Evolutionary conservation across 2,113 vertebrate genomes (phyloP), one percentile per base, ranked within the genome.

Genomic region (Herpailurus yagouaroundi): DNA sequence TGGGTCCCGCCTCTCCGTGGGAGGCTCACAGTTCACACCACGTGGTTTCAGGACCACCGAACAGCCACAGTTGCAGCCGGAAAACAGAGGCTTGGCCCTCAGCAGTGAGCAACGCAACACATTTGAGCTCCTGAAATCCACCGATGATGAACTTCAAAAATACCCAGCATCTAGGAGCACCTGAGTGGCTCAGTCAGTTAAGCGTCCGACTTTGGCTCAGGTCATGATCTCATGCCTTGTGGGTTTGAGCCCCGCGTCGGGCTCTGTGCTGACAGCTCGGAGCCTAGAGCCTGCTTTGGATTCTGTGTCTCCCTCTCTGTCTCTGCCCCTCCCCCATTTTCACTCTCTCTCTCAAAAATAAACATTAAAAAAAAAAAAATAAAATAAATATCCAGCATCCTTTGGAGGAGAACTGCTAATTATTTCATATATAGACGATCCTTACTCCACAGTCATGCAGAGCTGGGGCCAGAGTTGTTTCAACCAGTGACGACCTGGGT

Each of bases 1-100:
- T 1, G 2, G 50, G 23, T n/a, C 71, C 23, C 1, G 76, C 5
- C 10, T 31, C 69, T 83, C n/a, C 0, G 0, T 0, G 25, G 23
- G n/a, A 69, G 41, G 38, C 41, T 41, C 74, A 25, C 11, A 3
- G 55, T 16, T 64, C 16, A 3, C 10, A 0, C 16, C 69, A 10
- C 1, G 0, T 2, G 41, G 29, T 38, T 15, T 71, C 1, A 1
- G 64, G 50, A 60, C 60, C 52, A 45, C 3, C 0, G 19, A 48
- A 60, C 45, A 73, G 29, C 36, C 71, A 64, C 2, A 4, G 0
- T 25, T 1, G 0, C 31, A 66, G 89, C n/a, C 94, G 76, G 38
- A 50, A 64, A 81, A 63, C n/a, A 50, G 0, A 0, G 0, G n/a
- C 74, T 23, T 73, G 29, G 38, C 36, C 29, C 31, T 50, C 57